Evolutionary conservation across 2,888 invertebrate species (phyloP).

Genomic region (Rambutsinella grinnellia): DNA sequence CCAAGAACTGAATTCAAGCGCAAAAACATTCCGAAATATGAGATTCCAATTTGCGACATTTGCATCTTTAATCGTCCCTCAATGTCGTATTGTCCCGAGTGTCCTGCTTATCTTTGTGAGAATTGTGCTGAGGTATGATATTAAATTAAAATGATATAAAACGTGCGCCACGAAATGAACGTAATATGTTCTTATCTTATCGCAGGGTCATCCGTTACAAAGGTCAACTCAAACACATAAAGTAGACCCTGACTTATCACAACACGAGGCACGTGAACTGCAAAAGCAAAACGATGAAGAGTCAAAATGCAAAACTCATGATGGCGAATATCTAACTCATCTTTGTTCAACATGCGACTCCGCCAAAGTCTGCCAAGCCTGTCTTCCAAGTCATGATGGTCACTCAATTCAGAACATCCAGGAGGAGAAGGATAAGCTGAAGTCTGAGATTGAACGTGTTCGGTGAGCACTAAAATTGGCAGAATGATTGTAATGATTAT

Average conservation of each 20-base stretch:
- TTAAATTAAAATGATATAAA: no score
- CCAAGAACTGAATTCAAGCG: background rate
- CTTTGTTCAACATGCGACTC: slow-evolving; percentile 18
- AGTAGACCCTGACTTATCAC: background rate
- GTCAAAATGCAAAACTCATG: slow-evolving; percentile 13
- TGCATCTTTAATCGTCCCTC: slow-evolving; percentile 20
- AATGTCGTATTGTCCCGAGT: slow-evolving; percentile 17
- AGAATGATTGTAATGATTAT: no score
- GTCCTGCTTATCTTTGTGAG: slow-evolving; percentile 13
- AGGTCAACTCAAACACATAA: slow-evolving; percentile 9
- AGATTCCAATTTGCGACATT: slow-evolving; percentile 13
- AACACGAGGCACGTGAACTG: slow-evolving; percentile 1
- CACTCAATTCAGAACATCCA: background rate
- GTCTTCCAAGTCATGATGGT: background rate
- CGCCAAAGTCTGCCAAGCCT: slow-evolving; percentile 12
- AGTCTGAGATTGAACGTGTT: background rate
- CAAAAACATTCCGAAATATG: background rate
- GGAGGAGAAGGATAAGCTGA: background rate
- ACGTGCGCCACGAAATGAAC: background rate
- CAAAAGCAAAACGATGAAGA: background rate
- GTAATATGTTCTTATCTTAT: background rate
- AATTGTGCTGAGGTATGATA: slow-evolving; percentile 16
- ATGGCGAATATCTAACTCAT: background rate
- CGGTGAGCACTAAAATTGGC: no score
- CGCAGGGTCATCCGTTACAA: slow-evolving; percentile 24